Base-by-base conservation (phyloP, 2,888 invertebrate genomes). In the Agrochola lota region DNA sequence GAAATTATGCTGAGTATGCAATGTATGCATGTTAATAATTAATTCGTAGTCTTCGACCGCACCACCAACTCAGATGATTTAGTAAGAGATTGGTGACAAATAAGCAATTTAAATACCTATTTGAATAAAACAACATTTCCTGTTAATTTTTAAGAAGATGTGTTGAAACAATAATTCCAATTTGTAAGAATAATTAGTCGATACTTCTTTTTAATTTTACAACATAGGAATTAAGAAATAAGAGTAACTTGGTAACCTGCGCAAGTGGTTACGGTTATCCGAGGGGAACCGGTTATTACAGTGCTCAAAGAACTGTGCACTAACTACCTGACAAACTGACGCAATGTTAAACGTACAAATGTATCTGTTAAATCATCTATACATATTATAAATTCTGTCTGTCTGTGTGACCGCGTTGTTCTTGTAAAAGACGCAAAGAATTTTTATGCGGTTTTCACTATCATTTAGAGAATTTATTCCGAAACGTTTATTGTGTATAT, bases 181-280 rank as follows among this genome's bases (percentile, higher is more conserved):
- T 77, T 83, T 77, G 78, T 69, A 72, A 83, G 55, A 77, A 5
- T 83, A 82, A 71, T 81, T 83, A 77, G 46, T 72, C 59, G 55
- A 83, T 55, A 78, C 40, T 66, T 83, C 52, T 78, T 77, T 77
- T 69, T 69, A 68, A 55, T 70, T 72, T 77, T 59, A 69, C 72
- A 40, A 83, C 64, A 60, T 69, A 69, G 59, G 55, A 68, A 52
- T 81, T 49, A 60, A 69, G 81, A 77, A 83, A 81, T 60, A 62
- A 67, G 64, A 60, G 69, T 40, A 46, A 46, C 17, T 77, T 35
- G 35, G 55, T 64, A 43, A 67, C 43, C 63, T 15, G 68, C 43
- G 68, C 62, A 30, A 35, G 55, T 59, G 43, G 46, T 68, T 76
- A 62, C 30, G 23, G 57, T 40, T 77, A 76, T 57, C 77, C 80